Conservation (phyloP, 2,113 vertebrate genomes). For the Embiotoca jacksoni region DNA sequence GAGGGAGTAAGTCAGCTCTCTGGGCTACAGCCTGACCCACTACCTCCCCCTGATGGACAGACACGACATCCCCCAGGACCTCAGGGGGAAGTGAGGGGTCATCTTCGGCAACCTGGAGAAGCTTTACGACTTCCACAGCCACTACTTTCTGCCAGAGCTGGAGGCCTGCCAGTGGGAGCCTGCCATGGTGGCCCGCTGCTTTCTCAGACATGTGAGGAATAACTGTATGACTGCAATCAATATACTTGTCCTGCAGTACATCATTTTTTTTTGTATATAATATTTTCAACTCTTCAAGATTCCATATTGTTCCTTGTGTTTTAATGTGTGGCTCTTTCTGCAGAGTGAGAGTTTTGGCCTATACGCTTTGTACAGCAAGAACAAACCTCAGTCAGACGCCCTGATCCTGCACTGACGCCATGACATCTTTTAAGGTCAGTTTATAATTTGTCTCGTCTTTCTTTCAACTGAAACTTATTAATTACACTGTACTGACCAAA, state of each 20-base stretch:
- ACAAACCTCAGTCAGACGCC: no score
- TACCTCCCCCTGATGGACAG: slow-evolving; percentile 85
- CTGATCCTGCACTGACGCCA: no score
- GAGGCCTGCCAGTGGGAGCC: slow-evolving; percentile 82
- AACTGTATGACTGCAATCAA: neutral
- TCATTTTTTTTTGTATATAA: neutral
- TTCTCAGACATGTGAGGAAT: slow-evolving; percentile 83
- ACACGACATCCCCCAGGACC: slow-evolving; percentile 84
- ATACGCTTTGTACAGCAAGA: no score
- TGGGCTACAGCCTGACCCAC: slow-evolving; percentile 83
- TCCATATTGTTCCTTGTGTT: neutral
- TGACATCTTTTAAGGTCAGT: slow-evolving; percentile 86
- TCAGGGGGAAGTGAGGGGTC: slow-evolving; percentile 82
- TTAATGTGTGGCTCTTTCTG: slow-evolving; percentile 1
- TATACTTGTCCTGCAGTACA: neutral
- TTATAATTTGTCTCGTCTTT: no score
- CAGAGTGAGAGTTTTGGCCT: slow-evolving; percentile 84
- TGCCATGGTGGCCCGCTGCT: slow-evolving; percentile 82
- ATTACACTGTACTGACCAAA: no score
- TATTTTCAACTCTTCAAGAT: slow-evolving; percentile 1
- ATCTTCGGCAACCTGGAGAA: slow-evolving; percentile 88
- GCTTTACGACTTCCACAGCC: slow-evolving; percentile 85
- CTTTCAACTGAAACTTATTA: neutral
- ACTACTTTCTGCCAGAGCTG: slow-evolving; percentile 84
- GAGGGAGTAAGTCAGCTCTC: slow-evolving; percentile 82